These are phyloP conservation scores for Nephotettix cincticeps DNA, from an alignment of 1,140 invertebrate species.

Conservation along the genomic window DNA sequence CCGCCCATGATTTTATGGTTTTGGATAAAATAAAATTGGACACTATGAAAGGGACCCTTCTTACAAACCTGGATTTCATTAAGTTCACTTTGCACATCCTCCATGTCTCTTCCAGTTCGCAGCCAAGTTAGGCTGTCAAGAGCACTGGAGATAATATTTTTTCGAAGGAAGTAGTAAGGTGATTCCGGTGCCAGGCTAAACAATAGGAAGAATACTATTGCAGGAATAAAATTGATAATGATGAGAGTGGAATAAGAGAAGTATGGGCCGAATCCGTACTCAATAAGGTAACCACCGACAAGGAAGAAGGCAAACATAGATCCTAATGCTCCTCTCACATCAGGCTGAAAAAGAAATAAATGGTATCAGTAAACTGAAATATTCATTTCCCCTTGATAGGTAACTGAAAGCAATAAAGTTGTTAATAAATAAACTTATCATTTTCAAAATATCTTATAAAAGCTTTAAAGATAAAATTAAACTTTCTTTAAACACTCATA, in stretches of 20 bases:
- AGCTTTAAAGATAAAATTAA: too few relatives aligned
- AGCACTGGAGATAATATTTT: constrained; percentile 43
- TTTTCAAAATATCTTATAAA: too few relatives aligned
- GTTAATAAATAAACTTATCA: too few relatives aligned
- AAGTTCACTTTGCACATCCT: constrained; percentile 69
- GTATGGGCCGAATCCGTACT: constrained; percentile 73
- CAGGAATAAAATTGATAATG: constrained; percentile 59
- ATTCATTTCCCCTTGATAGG: too few relatives aligned
- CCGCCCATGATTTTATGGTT: too few relatives aligned
- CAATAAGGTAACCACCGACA: constrained; percentile 70
- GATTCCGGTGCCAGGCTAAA: constrained; percentile 25
- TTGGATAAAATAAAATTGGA: too few relatives aligned
- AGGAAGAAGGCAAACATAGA: constrained; percentile 80
- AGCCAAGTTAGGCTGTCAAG: constrained; percentile 62
- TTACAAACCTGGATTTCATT: constrained; percentile 63
- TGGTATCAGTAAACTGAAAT: too few relatives aligned
- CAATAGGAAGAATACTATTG: constrained; percentile 53
- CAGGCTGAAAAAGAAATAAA: constrained; percentile 32
- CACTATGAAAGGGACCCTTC: too few relatives aligned
- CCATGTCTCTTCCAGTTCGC: constrained; percentile 70
- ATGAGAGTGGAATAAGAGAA: constrained; percentile 67
- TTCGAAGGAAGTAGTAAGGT: constrained; percentile 30
- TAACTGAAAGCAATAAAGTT: too few relatives aligned
- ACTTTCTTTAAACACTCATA: too few relatives aligned
- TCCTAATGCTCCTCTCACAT: constrained; percentile 48